Base-by-base conservation (phyloP, 37 sponge, comb jelly and placozoan species). In the Chondrosia reniformis region DNA sequence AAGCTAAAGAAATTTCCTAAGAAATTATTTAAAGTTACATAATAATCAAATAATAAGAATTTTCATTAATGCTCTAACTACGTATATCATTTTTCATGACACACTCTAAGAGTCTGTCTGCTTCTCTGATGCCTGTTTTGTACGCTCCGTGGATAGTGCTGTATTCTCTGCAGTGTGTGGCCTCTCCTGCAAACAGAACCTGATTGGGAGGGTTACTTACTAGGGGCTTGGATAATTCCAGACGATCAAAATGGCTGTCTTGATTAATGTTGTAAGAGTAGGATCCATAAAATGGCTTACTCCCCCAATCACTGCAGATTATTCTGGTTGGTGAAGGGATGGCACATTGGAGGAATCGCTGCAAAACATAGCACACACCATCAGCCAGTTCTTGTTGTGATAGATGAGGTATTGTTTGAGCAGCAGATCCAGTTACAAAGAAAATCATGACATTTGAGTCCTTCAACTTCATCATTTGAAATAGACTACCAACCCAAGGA, bases 101-200 rank as follows among this genome's bases (percentile, higher is more conserved):
- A n/a, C n/a, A n/a, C 36, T 69, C 34, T 4, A 87, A 9, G 22
- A 89, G 54, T 17, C 86, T 55, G 15, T 77, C 64, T 10, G 85
- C 90, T 67, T 89, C 90, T 40, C 90, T 65, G 0, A 78, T 46
- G 27, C 90, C 90, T 63, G 62, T 82, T 19, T 76, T 65, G 31
- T 74, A 89, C n/a, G 86, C 90, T 31, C 86, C 90, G 75, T 89
- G 65, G 10, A 59, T 41, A n/a, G 90, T 81, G 0, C 79, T 67
- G 32, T 77, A 89, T 15, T 45, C 37, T 34, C 27, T 62, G 0
- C 28, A 5, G 40, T 77, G 67, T 0, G 90, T 89, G 37, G 90
- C 86, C 46, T 89, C 90, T 37, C 90, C 90, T 19, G 90, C 90
- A 76, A 89, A 89, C 65, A 89, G 79, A 12, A 89, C 55, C 74